Percentiles rank a stretch among this genome's conserved stretches.
Conservation (phyloP, 2,797 vertebrate species). For the Oceanodroma leucorhoa region DNA sequence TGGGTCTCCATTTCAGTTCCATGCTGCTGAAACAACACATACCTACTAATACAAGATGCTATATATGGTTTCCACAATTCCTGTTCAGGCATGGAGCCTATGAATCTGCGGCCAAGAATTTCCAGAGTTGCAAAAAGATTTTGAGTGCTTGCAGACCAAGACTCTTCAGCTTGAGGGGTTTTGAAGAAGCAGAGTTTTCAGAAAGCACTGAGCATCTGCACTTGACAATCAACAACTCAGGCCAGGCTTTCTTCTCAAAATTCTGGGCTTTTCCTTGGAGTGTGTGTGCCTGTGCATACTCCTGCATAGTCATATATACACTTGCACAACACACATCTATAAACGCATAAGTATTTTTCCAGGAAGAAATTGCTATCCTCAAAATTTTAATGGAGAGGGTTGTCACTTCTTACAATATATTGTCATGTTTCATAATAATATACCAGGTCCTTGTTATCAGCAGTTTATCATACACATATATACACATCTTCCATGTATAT, state of each 20-base stretch:
- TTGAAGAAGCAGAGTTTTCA: not conserved
- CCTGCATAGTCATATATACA: fast-evolving
- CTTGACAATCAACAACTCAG: fast-evolving
- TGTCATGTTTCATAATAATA: conserved; percentile 36
- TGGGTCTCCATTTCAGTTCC: not conserved
- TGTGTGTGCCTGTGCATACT: fast-evolving
- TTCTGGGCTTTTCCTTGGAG: not conserved
- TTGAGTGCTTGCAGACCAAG: not conserved
- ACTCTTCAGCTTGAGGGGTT: not conserved
- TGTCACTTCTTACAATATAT: conserved; percentile 8
- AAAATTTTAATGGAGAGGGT: conserved; percentile 32
- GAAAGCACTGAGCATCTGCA: not conserved
- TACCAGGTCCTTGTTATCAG: not conserved
- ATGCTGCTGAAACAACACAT: not conserved
- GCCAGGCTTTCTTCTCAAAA: not conserved
- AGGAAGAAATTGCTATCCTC: conserved; percentile 19
- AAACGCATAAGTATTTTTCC: not conserved
- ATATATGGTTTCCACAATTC: not conserved
- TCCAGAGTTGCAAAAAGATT: not conserved
- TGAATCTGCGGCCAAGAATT: fast-evolving
- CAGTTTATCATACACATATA: not conserved
- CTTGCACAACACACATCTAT: not conserved
- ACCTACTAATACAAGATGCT: not conserved
- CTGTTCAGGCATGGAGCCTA: not conserved
- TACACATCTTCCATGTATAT: not conserved